Base-by-base conservation (phyloP, 2,888 invertebrate species). In the Meteorus colon region DNA sequence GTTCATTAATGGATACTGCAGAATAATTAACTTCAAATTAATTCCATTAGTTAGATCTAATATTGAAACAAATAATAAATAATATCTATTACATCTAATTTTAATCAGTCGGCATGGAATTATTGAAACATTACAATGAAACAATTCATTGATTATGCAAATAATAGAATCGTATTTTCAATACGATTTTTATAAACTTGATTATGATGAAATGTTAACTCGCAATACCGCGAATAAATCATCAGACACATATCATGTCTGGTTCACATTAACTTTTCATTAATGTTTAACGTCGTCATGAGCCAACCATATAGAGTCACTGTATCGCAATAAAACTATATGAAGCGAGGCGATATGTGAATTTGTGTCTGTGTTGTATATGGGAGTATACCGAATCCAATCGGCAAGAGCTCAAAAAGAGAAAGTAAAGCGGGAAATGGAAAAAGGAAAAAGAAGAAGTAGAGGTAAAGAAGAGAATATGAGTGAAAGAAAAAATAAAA, bases 391-490 rank as follows among this genome's bases (percentile, higher is more conserved):
- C n/a, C 5, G 16, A 48, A 48, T 48, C 48, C 48, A 48, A 48
- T 48, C 48, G 48, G 16, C n/a, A n/a, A 48, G 48, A 5, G 60
- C 41, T 41, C 45, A 60, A 71, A 60, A 45, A 71, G 62, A 62
- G 41, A 70, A 34, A n/a, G 6, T 14, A 34, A 70, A 34, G 45
- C 34, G 51, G 10, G 45, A 29, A 29, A 41, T 41, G 24, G 24
- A 24, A 24, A 24, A 73, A 66, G 5, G 51, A 29, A 59, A 34
- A 75, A 69, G 65, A 55, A 55, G 59, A 41, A 62, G 45, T 14
- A 67, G 55, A 67, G 29, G n/a, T 19, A 37, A 24, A 65, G 19
- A n/a, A 34, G 10, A 37, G 37, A 34, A 37, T 48, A 41, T 41
- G 67, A 19, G 51, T 51, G 48, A 14, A 29, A 63, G 41, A 29